Evolutionary conservation across 1,140 invertebrate genomes (phyloP).

Genomic region (Lucilia sericata): DNA sequence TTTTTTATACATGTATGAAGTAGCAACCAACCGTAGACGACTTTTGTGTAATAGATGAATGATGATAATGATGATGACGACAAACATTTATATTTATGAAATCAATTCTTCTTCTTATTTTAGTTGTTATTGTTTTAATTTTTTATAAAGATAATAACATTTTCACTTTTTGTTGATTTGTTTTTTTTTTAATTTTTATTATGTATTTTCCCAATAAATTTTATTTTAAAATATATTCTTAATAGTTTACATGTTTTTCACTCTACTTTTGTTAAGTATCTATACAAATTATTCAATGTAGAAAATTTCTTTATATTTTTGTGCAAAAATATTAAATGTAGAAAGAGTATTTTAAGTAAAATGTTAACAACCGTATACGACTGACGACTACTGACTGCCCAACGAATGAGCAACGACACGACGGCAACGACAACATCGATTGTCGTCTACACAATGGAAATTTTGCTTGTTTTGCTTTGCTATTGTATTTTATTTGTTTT

Average conservation of each 20-base stretch:
- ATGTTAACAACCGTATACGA: constrained; percentile 47
- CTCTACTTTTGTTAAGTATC: background rate
- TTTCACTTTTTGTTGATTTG: background rate
- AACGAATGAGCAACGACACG: constrained; percentile 45
- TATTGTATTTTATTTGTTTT: constrained; percentile 50
- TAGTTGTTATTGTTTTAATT: background rate
- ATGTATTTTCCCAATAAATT: constrained; percentile 5
- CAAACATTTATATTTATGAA: constrained; percentile 6
- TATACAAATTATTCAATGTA: constrained; percentile 28
- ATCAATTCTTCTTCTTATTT: background rate
- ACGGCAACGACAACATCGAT: constrained; percentile 32
- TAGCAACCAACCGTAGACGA: constrained; percentile 14
- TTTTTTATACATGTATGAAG: background rate
- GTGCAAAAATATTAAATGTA: constrained; percentile 4
- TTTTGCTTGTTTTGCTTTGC: constrained; percentile 65
- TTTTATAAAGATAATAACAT: background rate
- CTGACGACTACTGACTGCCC: constrained; percentile 2
- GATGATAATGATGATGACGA: background rate
- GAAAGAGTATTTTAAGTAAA: constrained; percentile 31
- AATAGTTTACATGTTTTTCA: background rate
- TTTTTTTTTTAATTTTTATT: background rate
- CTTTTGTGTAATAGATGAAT: background rate
- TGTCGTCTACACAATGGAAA: constrained; percentile 67
- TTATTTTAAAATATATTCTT: background rate
- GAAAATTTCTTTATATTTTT: constrained; percentile 36